Evolutionary conservation across 2,113 vertebrate genomes (phyloP).

Genomic region (Clupea harengus): DNA sequence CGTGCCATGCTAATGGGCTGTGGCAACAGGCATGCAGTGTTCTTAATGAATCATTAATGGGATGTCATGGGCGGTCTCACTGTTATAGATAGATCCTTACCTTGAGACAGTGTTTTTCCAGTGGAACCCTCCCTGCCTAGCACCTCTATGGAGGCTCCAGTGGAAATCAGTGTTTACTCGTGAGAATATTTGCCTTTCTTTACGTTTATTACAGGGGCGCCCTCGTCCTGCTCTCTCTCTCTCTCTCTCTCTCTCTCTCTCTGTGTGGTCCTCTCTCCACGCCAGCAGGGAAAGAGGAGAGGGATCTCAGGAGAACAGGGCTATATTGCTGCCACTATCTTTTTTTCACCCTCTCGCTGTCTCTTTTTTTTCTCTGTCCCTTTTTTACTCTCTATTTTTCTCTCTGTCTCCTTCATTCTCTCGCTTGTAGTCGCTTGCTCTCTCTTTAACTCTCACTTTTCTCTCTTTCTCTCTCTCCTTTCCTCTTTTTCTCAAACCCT

Average conservation of each 20-base stretch:
- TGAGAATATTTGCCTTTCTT: slow-evolving; percentile 45
- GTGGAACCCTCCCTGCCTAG: not conserved
- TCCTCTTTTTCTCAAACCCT: not conserved
- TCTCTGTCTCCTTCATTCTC: not conserved
- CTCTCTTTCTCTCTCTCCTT: not conserved
- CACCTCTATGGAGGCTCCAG: slow-evolving; percentile 9
- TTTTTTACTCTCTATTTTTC: not conserved
- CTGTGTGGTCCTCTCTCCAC: slow-evolving; percentile 35
- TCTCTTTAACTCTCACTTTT: not conserved
- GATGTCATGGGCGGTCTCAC: not conserved
- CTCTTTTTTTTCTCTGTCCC: not conserved
- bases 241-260: slow-evolving; percentile 8
- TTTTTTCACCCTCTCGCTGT: not conserved
- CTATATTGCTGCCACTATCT: not conserved
- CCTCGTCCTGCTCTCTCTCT: not conserved
- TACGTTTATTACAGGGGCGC: slow-evolving; percentile 38
- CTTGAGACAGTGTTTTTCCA: not conserved
- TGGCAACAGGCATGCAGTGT: too few relatives aligned
- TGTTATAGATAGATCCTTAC: not conserved
- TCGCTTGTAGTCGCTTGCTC: not conserved
- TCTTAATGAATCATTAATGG: too few relatives aligned
- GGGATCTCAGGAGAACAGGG: slow-evolving; percentile 28
- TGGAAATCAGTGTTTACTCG: slow-evolving; percentile 29
- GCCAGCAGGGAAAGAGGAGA: slow-evolving; percentile 6
- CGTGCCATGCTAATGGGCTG: too few relatives aligned